phyloP scores from a whole-genome alignment of 2,113 vertebrate species.

The Formicarius rufipectus region DNA sequence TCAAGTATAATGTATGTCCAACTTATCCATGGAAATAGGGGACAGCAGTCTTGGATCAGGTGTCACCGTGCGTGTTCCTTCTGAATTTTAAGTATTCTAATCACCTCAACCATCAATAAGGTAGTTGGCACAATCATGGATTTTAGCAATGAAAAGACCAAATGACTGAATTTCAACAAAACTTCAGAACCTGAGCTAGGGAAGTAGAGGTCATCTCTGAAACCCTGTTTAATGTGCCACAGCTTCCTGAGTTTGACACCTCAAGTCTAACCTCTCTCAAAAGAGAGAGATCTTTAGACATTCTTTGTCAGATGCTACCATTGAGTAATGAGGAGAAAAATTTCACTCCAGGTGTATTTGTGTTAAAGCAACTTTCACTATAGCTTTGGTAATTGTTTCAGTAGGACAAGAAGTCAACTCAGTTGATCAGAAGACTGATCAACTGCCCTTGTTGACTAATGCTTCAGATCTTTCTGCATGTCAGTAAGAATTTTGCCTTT shows the following conservation, averaged over 20 bases:
- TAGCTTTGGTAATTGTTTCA: neutral
- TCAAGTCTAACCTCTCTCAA: neutral
- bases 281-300: neutral
- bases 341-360: rapidly evolving
- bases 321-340: neutral
- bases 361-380: neutral
- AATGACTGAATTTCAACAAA: neutral
- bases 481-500: neutral
- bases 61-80: neutral
- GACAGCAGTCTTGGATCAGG: neutral
- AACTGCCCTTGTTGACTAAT: neutral
- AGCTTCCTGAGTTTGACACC: neutral
- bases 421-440: neutral
- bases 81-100: neutral
- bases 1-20: neutral
- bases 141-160: neutral
- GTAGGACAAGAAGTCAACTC: neutral
- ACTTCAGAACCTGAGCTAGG: rapidly evolving
- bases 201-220: neutral
- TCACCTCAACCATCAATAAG: neutral
- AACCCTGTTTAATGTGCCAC: neutral
- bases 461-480: neutral
- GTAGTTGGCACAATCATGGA: neutral
- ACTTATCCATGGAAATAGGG: rapidly evolving
- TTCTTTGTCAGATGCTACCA: neutral